Evolutionary conservation across 2,113 vertebrate genomes (phyloP), one percentile per base, ranked within the genome.

Genomic region (Phoenicopterus ruber): DNA sequence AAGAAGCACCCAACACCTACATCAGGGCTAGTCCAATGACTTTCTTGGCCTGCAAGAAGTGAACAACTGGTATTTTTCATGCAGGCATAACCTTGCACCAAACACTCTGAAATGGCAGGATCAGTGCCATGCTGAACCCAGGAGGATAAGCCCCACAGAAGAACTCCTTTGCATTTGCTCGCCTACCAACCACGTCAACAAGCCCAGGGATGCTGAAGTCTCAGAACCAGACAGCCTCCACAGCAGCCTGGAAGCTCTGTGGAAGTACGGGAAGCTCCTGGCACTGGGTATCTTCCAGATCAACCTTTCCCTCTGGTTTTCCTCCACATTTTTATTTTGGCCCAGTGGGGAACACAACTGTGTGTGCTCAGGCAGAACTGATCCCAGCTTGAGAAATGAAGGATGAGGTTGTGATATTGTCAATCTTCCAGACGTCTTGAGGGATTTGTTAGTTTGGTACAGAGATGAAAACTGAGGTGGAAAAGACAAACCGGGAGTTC

Each of bases 11-110:
- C 58, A 44, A 28, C 40, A 3, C 21, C 13, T 26, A 36, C 32
- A 7, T 6, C 6, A 36, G 21, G 26, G 44, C 58, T 11, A 4
- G 4, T 17, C 26, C 66, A 50, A 34, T 0, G 1, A 81, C 9
- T 49, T 49, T 59, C 22, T 32, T 21, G 13, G 44, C 34, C 38
- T 34, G 21, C 17, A 54, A 66, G 18, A 31, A 61, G 24, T 4
- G 10, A 72, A 13, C 14, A 57, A 71, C 18, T 1, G 11, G 9
- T 15, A 8, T 13, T 82, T 78, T 50, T 34, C 88, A 74, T 25
- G 10, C 29, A 80, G 52, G 12, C 34, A 20, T 22, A 40, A 34
- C 63, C 4, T 21, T 71, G 65, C 31, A 49, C 12, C 42, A 76
- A 74, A 36, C 46, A 3, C 17, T 61, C 40, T 47, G 44, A 69